Evolutionary conservation across 2,797 vertebrate species (phyloP).

Genomic region (Lepilemur septentrionalis): DNA sequence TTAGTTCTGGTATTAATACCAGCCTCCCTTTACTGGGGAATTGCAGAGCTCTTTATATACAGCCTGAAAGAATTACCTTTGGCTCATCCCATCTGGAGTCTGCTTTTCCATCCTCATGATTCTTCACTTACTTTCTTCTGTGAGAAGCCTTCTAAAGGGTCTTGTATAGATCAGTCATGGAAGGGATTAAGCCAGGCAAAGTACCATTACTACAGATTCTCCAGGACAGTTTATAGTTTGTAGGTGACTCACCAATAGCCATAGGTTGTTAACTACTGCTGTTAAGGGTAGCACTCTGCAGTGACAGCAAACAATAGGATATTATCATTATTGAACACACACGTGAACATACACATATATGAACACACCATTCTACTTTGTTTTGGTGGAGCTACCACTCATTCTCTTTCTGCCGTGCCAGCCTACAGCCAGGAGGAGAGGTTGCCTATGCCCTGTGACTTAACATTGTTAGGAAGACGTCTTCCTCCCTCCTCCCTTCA

Average conservation of each 20-base stretch:
- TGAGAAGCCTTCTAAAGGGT: neutral
- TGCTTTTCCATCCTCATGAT: neutral
- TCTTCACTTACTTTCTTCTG: neutral
- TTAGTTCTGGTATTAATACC: neutral
- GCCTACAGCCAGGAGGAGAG: neutral
- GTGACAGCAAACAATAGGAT: neutral
- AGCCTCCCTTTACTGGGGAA: neutral
- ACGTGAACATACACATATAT: fast-evolving
- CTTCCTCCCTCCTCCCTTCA: neutral
- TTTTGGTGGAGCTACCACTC: neutral
- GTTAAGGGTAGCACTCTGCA: neutral
- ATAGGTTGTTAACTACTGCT: neutral
- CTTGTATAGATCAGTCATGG: neutral
- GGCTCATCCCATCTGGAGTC: neutral
- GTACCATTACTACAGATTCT: neutral
- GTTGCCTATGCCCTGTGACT: neutral
- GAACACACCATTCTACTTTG: neutral
- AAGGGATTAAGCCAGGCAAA: neutral
- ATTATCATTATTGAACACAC: neutral
- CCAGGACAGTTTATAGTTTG: neutral
- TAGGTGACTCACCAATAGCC: neutral
- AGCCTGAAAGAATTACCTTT: neutral
- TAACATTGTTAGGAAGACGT: neutral
- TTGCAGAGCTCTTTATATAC: neutral
- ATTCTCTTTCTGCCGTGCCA: neutral